Conservation (phyloP, 2,113 vertebrate species). For the Perca schrenkii region DNA sequence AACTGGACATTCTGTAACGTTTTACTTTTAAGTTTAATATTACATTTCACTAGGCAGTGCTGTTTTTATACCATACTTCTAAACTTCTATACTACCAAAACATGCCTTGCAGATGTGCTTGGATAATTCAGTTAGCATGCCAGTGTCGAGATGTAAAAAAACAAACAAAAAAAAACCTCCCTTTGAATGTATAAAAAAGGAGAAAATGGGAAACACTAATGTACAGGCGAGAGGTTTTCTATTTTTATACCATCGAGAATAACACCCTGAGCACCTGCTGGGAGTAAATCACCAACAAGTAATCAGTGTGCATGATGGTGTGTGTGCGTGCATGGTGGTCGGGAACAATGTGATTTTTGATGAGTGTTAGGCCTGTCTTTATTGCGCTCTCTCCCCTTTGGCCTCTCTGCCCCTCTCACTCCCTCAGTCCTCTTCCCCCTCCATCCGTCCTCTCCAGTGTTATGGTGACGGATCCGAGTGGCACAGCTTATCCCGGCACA, state of each 20-base stretch:
- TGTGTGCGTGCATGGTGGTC: slow-evolving; percentile 17
- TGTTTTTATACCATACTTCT: slow-evolving; percentile 46
- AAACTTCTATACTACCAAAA: slow-evolving; percentile 32
- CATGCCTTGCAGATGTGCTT: slow-evolving; percentile 52
- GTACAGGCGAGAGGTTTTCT: slow-evolving; percentile 45
- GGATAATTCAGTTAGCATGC: slow-evolving; percentile 51
- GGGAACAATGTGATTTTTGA: slow-evolving; percentile 26
- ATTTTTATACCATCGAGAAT: slow-evolving; percentile 31
- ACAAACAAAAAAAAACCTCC: slow-evolving; percentile 7
- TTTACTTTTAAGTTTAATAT: slow-evolving; percentile 18
- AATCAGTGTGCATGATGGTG: slow-evolving; percentile 40
- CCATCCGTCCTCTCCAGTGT: slow-evolving; percentile 5
- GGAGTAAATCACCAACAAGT: slow-evolving; percentile 56
- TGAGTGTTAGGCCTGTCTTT: slow-evolving; percentile 46
- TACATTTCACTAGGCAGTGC: slow-evolving; percentile 23
- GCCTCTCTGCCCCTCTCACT: slow-evolving; percentile 2
- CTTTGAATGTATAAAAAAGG: slow-evolving; percentile 33
- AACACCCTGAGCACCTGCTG: slow-evolving; percentile 30
- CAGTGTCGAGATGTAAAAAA: slow-evolving; percentile 22
- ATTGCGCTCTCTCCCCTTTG: slow-evolving; percentile 44
- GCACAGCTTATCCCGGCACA: slow-evolving; percentile 74
- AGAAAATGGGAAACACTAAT: slow-evolving; percentile 41
- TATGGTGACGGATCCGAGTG: slow-evolving; percentile 65
- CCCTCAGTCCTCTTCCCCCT: background rate
- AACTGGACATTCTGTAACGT: background rate